phyloP scores from a whole-genome alignment of 2,797 vertebrate species.

The Schizothorax lantsangensis region DNA sequence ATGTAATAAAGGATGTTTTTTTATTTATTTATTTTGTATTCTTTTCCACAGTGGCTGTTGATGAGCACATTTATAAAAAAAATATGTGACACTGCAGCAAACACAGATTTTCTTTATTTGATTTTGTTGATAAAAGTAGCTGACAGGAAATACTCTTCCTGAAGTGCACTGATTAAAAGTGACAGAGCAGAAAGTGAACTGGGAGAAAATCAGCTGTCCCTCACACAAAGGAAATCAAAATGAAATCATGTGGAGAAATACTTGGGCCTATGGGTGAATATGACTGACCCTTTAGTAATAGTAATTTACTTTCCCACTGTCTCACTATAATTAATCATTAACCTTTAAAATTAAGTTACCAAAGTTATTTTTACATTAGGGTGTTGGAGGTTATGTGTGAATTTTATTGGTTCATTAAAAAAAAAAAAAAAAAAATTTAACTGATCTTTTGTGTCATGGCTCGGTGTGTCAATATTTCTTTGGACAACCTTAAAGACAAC shows the following conservation, averaged over 20 bases:
- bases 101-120: slow-evolving; percentile 24
- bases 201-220: neutral
- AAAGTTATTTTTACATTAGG: neutral
- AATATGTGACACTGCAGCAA: neutral
- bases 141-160: slow-evolving; percentile 18
- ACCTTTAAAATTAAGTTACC: slow-evolving; percentile 5
- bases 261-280: neutral
- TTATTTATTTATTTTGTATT: no score
- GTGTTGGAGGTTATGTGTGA: neutral
- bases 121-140: slow-evolving; percentile 16
- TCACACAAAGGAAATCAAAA: neutral
- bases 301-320: neutral
- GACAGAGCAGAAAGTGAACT: neutral
- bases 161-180: slow-evolving; percentile 12
- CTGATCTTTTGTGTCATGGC: neutral
- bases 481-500: neutral
- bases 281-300: neutral
- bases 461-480: neutral
- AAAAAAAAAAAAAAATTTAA: neutral
- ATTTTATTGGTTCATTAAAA: neutral
- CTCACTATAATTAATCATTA: slow-evolving; percentile 17
- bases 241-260: neutral
- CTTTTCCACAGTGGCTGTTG: neutral
- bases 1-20: neutral
- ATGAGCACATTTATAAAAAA: slow-evolving; percentile 2